Base-by-base conservation (phyloP, 2,113 vertebrate species). In the Ivindomyrus marchei region DNA sequence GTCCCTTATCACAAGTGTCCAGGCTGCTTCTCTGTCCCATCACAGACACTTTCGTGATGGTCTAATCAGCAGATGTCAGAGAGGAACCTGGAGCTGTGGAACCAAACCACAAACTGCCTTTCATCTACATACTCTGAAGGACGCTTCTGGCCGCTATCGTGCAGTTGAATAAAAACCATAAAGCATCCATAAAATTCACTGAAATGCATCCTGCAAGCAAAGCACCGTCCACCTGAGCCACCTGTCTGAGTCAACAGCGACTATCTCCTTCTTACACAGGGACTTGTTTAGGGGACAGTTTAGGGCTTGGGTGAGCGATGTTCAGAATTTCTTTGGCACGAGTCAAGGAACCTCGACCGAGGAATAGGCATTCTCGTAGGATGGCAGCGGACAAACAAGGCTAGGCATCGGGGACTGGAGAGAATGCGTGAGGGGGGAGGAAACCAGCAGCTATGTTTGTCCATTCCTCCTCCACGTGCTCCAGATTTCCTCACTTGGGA, bases 401-500 rank as follows among this genome's bases (percentile, higher is more conserved):
- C 77, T 83, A 45, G 77, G 39, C 77, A 85, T n/a, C 3, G 2
- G 11, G 45, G 24, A 87, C n/a, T 53, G 27, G 46, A 36, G 85
- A 36, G 85, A 87, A 53, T 53, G 49, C 17, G 15, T 52, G 46
- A 31, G 47, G 49, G 85, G 24, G 85, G 27, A 3, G 85, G 46
- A 46, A 70, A 89, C 66, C 27, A 42, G 58, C 24, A 83, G 27
- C 88, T 74, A 27, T 36, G 70, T 27, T 80, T 62, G 19, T 88
- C 50, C 31, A 58, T 58, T 88, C 53, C 62, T 89, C 45, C 24
- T 77, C 56, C 42, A 46, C 62, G 88, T 47, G 39, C 47, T 21
- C 49, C n/a, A 80, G 66, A 80, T 89, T 46, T 58, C 10, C 89
- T 31, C 88, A 52, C 66, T 89, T 21, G 74, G 88, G 88, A 47